Evolutionary conservation across 2,797 vertebrate species (phyloP).

Genomic region (Phrynocephalus guinanensis): DNA sequence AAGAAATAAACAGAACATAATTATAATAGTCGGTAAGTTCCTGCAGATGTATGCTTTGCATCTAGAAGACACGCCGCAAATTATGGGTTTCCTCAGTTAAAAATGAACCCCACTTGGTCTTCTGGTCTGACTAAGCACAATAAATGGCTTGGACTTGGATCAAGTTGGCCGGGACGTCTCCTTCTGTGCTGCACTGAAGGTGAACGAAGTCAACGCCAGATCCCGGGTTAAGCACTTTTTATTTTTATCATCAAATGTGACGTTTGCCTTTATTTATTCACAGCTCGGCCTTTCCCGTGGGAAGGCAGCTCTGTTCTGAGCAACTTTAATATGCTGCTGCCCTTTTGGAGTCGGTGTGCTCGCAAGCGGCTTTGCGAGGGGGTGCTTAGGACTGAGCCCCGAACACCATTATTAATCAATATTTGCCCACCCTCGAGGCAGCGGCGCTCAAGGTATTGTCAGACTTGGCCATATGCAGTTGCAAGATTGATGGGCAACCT

Average conservation of each 20-base stretch:
- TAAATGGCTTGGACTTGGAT: not conserved
- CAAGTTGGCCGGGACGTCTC: not conserved
- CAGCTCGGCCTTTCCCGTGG: not conserved
- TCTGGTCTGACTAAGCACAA: not conserved
- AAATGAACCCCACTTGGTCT: not conserved
- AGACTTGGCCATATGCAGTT: not conserved
- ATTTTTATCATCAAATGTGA: not conserved
- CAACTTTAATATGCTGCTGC: not conserved
- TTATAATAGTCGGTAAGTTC: not conserved
- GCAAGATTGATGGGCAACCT: not conserved
- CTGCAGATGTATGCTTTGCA: not conserved
- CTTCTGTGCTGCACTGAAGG: not conserved
- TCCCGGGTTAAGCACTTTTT: not conserved
- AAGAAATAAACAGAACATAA: not conserved
- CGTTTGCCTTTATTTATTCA: not conserved
- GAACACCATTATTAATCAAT: not conserved
- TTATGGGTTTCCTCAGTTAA: not conserved
- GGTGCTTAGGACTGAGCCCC: not conserved
- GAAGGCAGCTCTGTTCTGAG: not conserved
- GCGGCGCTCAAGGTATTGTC: not conserved
- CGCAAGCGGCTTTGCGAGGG: not conserved
- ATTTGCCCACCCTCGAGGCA: not conserved
- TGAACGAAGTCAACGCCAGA: not conserved
- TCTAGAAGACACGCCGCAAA: not conserved
- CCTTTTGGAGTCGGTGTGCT: not conserved